A percentile compares a stretch with the other conserved stretches of the same genome.
Conservation (phyloP, 1,140 invertebrate species). For the Monochamus saltuarius region DNA sequence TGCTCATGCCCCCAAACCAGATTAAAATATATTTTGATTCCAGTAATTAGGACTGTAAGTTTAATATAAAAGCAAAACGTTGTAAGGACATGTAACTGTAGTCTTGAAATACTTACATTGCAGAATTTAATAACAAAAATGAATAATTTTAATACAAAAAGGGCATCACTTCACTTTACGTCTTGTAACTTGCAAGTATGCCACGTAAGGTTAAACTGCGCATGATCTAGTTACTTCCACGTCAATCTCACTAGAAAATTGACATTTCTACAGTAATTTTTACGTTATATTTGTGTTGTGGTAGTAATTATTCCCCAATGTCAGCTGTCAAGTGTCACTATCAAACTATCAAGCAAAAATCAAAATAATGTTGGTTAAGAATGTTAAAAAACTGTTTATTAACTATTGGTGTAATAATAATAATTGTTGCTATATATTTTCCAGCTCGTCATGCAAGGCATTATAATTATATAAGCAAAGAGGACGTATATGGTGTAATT, state of each 20-base stretch:
- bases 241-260: conserved; percentile 40
- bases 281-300: too few relatives aligned
- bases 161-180: conserved; percentile 48
- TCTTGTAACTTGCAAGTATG: conserved; percentile 50
- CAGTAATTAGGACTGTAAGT: too few relatives aligned
- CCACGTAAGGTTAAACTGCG: conserved; percentile 63
- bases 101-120: neutral
- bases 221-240: conserved; percentile 54
- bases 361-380: neutral
- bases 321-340: neutral
- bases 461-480: conserved; percentile 38
- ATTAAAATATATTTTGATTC: too few relatives aligned
- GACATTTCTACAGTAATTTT: neutral
- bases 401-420: conserved; percentile 25
- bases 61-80: too few relatives aligned
- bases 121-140: conserved; percentile 7
- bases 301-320: conserved; percentile 8
- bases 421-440: conserved; percentile 37
- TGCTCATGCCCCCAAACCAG: too few relatives aligned
- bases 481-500: conserved; percentile 34
- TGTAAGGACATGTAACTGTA: neutral
- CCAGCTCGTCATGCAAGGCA: conserved; percentile 43
- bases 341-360: too few relatives aligned
- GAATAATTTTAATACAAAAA: conserved; percentile 44
- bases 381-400: conserved; percentile 15